Conservation (phyloP, 2,113 vertebrate species). For the Rafetus swinhoei region DNA sequence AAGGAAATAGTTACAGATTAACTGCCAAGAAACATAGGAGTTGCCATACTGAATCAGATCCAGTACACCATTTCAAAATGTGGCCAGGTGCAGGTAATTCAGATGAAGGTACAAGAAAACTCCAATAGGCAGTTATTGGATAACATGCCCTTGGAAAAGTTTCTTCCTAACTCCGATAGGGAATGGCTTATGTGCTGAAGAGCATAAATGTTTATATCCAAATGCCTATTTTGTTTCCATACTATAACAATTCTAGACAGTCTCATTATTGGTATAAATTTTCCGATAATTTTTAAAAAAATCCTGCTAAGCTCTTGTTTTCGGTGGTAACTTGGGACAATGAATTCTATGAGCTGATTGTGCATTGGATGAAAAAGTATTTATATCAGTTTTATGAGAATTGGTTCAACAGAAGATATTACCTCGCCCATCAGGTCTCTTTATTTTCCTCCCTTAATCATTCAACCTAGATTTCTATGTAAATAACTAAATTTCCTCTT, state of each 20-base stretch:
- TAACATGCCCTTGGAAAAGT: neutral
- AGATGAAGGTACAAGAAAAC: conserved; percentile 16
- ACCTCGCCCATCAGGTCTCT: neutral
- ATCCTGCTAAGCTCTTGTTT: neutral
- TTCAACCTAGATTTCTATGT: conserved; percentile 22
- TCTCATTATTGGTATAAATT: neutral
- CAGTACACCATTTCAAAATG: neutral
- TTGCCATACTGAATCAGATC: neutral
- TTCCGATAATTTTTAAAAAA: neutral
- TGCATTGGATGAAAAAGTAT: neutral
- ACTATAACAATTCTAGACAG: neutral
- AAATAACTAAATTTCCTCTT: conserved; percentile 45
- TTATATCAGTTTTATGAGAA: neutral
- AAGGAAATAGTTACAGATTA: neutral
- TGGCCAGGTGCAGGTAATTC: neutral
- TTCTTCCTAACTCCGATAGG: neutral
- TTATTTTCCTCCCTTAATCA: neutral
- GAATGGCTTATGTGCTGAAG: neutral
- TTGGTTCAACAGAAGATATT: neutral
- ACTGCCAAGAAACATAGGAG: neutral
- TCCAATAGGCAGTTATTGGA: neutral
- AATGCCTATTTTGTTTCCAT: neutral
- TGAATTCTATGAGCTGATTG: neutral
- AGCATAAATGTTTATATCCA: neutral
- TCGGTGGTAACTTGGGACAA: neutral